Evolutionary conservation across 1,140 invertebrate genomes (phyloP), one percentile per base, ranked within the genome.

Genomic region (Dendrolimus kikuchii): DNA sequence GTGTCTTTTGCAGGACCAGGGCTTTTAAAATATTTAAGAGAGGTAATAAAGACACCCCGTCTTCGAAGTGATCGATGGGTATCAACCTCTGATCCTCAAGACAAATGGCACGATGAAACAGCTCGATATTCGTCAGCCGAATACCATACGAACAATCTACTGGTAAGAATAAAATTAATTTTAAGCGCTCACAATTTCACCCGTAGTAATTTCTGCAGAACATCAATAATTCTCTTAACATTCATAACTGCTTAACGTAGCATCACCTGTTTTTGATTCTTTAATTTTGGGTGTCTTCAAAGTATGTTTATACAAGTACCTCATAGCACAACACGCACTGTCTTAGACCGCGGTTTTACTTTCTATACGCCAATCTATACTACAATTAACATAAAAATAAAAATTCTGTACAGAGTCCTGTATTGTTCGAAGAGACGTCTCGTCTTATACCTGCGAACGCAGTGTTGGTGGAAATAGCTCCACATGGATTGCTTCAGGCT

Each of bases 61-160:
- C 63, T 77, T 5, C 89, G 96, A 36, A 92, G 92, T 7, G 62
- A 78, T 0, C 92, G 92, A 60, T 98, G 96, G 96, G 76, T 97
- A 2, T 95, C 94, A 68, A 92, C 94, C 0, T 97, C 95, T 4
- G 92, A 96, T 40, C 90, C 92, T 0, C 91, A 94, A 69, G 55
- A 37, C 38, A 74, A 85, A 10, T 97, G 95, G 95, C 86, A 90
- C 7, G 85, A 89, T 2, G 77, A 91, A 0, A 62, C 89, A 2
- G 91, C 92, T 0, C 88, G 90, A 56, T 78, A 89, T 36, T 95
- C 92, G 0, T 97, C 95, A 0, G 92, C 96, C 0, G 94, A 95
- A 62, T 98, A 98, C 71, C 94, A 96, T 68, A 95, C 95, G 0
- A 97, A 98, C 72, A 98, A 98, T 80, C 86, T 97, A 6, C 77